A percentile compares a stretch with the other conserved stretches of the same genome.
These are phyloP conservation scores for Pseudomyrmex flavicornis DNA, from an alignment of 1,140 invertebrate genomes.

Conservation along the genomic window DNA sequence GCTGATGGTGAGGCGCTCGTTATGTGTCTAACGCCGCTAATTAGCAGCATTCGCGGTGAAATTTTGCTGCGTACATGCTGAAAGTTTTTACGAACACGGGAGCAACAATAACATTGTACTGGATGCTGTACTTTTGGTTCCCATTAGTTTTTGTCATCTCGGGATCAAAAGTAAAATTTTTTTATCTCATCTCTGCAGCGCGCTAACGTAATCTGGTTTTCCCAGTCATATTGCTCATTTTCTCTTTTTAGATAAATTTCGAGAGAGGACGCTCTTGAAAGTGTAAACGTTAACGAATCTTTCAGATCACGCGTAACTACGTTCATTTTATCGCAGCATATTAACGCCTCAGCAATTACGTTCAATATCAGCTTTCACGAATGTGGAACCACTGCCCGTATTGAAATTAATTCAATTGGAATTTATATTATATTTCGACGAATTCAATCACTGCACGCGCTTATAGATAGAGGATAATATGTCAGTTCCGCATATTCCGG, in stretches of 20 bases:
- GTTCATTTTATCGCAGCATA: constrained; percentile 26
- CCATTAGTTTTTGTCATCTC: constrained; percentile 22
- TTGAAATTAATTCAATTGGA: constrained; percentile 28
- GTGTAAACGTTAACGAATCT: constrained; percentile 7
- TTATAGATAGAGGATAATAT: constrained; percentile 12
- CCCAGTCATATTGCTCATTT: not conserved
- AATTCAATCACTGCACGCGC: not conserved
- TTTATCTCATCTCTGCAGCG: not conserved
- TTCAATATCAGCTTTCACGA: constrained; percentile 27
- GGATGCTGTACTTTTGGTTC: constrained; percentile 33
- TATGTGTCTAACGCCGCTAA: constrained; percentile 31
- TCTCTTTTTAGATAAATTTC: not conserved
- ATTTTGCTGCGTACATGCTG: constrained; percentile 37
- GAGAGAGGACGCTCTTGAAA: too few relatives aligned
- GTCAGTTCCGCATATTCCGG: not conserved
- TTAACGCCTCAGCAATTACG: constrained; percentile 37
- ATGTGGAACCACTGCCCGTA: not conserved
- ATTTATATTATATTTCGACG: constrained; percentile 23
- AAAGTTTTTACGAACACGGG: constrained; percentile 51
- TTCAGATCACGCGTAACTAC: not conserved
- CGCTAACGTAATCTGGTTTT: not conserved
- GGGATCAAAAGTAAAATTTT: not conserved
- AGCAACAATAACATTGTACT: constrained; percentile 48
- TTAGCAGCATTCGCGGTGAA: constrained; percentile 26
- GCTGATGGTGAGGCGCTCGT: not conserved